Base-by-base conservation (phyloP, 30 jellyfish, hydroid and myxozoan genomes). In the Pelagia noctiluca region DNA sequence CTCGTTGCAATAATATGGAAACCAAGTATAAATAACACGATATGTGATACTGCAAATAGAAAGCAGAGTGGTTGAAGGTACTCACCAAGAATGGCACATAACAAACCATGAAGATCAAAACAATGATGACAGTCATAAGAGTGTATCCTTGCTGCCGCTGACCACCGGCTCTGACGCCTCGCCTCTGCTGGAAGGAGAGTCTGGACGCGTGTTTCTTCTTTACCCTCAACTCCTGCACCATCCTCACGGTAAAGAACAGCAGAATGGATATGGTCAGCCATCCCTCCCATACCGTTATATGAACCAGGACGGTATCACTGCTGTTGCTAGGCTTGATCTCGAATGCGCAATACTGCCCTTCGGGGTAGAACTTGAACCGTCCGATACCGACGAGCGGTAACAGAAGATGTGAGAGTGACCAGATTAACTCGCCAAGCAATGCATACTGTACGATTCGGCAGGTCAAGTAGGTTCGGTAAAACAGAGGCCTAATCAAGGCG, bases 341-440 rank as follows among this genome's bases (percentile, higher is more conserved):
- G 47, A 65, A 80, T 21, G 93, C 91, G 57, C 97, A 88, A 36
- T 78, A 88, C 50, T 68, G 84, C 29, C 97, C 97, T 23, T 30
- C 16, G 28, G 33, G 11, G 77, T 69, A 88, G 60, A 69, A 80
- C 50, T 75, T 78, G 80, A 88, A 72, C 22, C 86, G 61, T 0
- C 97, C 97, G 63, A 88, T 49, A 13, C 93, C 93, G 34, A 80
- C 62, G 10, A 80, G 70, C n/a, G 97, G 97, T 35, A 88, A 53
- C 0, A 78, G 78, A 29, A 88, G 30, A 62, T 78, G 97, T 1
- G 57, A 33, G 8, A 76, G 66, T 13, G 97, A 72, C 89, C 90
- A 88, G 13, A 88, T 3, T 8, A 88, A 78, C 19, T 49, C 84
- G 64, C 76, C 77, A 38, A 71, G n/a, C 52, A 88, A 64, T 28